Base-by-base conservation (phyloP, 2,113 vertebrate species). In the Halichoerus grypus region DNA sequence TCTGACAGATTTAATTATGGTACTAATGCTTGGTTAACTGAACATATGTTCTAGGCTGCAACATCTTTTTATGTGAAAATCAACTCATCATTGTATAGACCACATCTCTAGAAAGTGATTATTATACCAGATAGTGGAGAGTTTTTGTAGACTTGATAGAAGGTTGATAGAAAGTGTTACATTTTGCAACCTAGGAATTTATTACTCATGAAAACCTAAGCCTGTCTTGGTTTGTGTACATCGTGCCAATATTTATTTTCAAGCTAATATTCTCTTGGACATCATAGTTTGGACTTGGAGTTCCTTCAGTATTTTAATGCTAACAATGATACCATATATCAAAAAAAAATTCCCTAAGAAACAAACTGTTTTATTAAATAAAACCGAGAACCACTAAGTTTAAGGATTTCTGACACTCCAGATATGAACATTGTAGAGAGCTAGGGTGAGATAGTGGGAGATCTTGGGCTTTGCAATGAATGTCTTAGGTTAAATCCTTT, bases 221-320 rank as follows among this genome's bases (percentile, higher is more conserved):
- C 88, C 61, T 63, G 31, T 94, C 9, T 72, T 39, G 61, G 61
- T 94, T 92, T 84, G 46, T 88, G 12, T 85, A 57, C 1, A 13
- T 84, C 77, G 71, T 88, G 31, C 6, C 76, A 92, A 1, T 92
- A 83, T 96, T 84, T 95, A 91, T 51, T 55, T 96, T 93, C 49
- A 92, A 94, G 85, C 88, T 88, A 79, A 51, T 94, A 88, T 36
- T 80, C 7, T 92, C 42, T 92, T 91, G 26, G 33, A 57, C 15
- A 9, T 88, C 14, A 26, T 76, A 82, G 74, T 69, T 90, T 90
- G 33, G 51, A 79, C 42, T 94, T 94, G 49, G 65, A 89, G 46
- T 95, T 89, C 24, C n/a, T 80, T 95, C 93, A 85, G 8, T 95
- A 76, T 95, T 81, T 53, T 97, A 51, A 61, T 82, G 59, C 72